Percentiles rank a stretch among this genome's conserved stretches.
phyloP scores from a whole-genome alignment of 2,113 vertebrate species.

The Vidua chalybeata region DNA sequence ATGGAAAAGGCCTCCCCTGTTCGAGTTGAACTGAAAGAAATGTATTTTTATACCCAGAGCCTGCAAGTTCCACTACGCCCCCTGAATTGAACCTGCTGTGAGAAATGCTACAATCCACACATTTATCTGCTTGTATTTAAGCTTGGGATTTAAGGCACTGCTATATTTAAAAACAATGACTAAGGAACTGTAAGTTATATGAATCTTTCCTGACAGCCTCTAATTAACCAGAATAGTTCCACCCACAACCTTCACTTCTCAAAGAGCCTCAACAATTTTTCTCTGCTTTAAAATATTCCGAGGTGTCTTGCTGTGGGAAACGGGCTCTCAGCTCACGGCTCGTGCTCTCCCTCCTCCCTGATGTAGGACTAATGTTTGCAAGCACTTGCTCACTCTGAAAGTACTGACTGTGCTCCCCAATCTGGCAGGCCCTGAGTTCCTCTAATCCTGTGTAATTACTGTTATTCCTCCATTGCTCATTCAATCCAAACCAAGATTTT shows the following conservation, averaged over 20 bases:
- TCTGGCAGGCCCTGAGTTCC: neutral
- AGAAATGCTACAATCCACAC: slow-evolving; percentile 29
- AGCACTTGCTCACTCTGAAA: neutral
- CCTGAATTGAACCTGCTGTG: slow-evolving; percentile 65
- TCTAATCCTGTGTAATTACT: too few relatives aligned
- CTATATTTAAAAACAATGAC: slow-evolving; percentile 68
- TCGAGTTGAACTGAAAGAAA: neutral
- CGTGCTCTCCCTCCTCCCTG: too few relatives aligned
- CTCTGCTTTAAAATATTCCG: neutral
- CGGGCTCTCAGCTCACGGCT: neutral
- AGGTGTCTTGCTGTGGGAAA: neutral
- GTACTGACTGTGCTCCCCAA: neutral
- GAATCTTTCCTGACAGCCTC: slow-evolving; percentile 33
- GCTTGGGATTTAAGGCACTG: neutral
- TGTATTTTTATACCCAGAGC: slow-evolving; percentile 43
- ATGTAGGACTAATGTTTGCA: neutral
- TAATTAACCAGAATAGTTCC: slow-evolving; percentile 61
- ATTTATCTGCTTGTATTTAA: slow-evolving; percentile 11
- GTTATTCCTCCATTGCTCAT: neutral
- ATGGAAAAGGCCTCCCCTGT: neutral
- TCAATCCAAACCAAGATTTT: neutral
- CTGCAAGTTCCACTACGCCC: slow-evolving; percentile 17
- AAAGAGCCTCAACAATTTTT: neutral
- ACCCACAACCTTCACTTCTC: slow-evolving; percentile 37
- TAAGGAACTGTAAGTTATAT: slow-evolving; percentile 56